phyloP scores from a whole-genome alignment of 2,113 vertebrate species.

The Barbus barbus region DNA sequence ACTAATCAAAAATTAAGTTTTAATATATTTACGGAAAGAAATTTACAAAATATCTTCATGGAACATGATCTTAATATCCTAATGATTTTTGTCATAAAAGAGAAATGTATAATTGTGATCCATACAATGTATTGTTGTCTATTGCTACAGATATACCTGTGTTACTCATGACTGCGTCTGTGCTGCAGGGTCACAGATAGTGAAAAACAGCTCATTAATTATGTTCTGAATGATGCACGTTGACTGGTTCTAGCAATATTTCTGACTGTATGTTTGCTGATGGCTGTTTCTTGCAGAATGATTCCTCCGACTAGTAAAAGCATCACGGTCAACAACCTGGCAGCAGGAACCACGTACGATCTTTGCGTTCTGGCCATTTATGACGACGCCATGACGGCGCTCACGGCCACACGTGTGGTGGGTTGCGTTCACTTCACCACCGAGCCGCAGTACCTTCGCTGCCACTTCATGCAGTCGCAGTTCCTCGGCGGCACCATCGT shows the following conservation, averaged over 20 bases:
- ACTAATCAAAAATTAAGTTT: no score
- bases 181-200: no score
- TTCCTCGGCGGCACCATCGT: conserved; percentile 98
- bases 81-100: no score
- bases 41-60: no score
- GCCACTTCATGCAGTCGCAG: conserved; percentile 99
- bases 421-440: conserved; percentile 95
- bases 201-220: no score
- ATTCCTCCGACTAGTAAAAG: conserved; percentile 95
- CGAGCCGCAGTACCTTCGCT: conserved; percentile 93
- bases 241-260: neutral
- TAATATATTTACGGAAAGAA: no score
- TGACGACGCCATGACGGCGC: conserved; percentile 91
- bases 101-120: no score
- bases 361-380: conserved; percentile 97
- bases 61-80: conserved; percentile 78
- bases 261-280: neutral
- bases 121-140: no score
- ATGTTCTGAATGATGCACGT: neutral
- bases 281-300: conserved; percentile 79
- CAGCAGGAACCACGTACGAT: conserved; percentile 90
- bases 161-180: no score
- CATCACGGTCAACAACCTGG: conserved; percentile 96
- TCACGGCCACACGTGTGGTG: conserved; percentile 94
- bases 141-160: no score